phyloP scores from a whole-genome alignment of 2,797 vertebrate genomes.

The Psittacula derbiana region DNA sequence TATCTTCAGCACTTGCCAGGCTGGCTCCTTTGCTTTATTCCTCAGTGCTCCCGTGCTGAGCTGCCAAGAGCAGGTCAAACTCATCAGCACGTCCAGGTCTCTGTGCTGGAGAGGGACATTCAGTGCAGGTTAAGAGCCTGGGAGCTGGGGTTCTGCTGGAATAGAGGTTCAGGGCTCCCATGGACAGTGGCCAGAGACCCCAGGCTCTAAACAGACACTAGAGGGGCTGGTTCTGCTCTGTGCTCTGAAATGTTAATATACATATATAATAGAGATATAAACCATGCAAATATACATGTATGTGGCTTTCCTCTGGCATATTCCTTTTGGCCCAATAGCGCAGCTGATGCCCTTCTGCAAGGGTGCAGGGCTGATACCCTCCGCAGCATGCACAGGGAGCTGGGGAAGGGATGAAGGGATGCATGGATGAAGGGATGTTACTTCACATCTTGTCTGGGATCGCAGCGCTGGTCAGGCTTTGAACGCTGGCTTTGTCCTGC shows the following conservation, averaged over 20 bases:
- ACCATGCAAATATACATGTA: background rate
- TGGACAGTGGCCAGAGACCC: background rate
- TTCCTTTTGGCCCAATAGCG: background rate
- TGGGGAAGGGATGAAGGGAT: background rate
- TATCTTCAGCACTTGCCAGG: background rate
- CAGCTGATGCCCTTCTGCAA: background rate
- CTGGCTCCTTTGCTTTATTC: background rate
- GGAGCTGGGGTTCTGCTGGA: background rate
- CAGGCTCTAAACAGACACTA: background rate
- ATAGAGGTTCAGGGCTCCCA: background rate
- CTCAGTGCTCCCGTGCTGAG: rapidly evolving
- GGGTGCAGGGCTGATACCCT: background rate
- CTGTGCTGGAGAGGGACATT: rapidly evolving
- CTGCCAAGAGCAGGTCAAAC: background rate
- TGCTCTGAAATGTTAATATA: background rate
- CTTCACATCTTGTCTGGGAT: background rate
- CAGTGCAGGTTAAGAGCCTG: background rate
- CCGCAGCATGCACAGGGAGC: background rate
- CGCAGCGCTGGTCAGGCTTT: background rate
- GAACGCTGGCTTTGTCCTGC: background rate
- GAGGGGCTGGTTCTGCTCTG: background rate
- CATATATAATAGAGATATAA: too few species aligned
- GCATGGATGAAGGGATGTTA: background rate
- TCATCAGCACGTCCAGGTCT: background rate
- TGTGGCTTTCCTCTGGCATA: background rate